Conservation (phyloP, 2,888 invertebrate genomes). For the Candidula unifasciata region DNA sequence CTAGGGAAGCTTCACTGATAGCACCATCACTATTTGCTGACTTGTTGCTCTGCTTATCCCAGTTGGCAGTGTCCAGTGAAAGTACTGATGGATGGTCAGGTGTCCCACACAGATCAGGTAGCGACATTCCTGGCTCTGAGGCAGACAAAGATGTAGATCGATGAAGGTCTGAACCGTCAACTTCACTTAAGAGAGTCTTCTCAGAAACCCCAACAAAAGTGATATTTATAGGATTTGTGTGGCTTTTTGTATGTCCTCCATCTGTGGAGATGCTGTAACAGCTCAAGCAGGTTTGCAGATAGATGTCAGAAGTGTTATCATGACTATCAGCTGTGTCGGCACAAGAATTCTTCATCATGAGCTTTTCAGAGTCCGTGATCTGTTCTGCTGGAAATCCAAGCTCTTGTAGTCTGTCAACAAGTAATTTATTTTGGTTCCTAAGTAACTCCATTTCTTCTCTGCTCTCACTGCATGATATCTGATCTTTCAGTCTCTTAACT, state of each 20-base stretch:
- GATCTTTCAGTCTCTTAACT: conserved; percentile 76
- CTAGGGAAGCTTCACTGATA: conserved; percentile 90
- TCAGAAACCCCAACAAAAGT: conserved; percentile 49
- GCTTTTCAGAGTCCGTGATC: conserved; percentile 78
- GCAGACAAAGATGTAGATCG: conserved; percentile 66
- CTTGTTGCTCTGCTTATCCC: conserved; percentile 94
- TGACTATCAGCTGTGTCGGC: conserved; percentile 49
- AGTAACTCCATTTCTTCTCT: conserved; percentile 74
- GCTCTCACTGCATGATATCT: conserved; percentile 57
- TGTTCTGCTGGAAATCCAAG: conserved; percentile 77
- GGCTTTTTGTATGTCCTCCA: conserved; percentile 56
- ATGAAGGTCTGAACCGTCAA: conserved; percentile 40
- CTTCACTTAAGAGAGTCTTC: not conserved
- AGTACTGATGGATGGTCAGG: conserved; percentile 70
- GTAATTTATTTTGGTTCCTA: conserved; percentile 75
- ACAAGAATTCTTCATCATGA: conserved; percentile 72
- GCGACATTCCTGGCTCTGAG: conserved; percentile 70
- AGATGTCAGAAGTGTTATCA: conserved; percentile 52
- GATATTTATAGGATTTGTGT: conserved; percentile 51
- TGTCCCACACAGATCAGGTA: conserved; percentile 69
- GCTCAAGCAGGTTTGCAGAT: conserved; percentile 64
- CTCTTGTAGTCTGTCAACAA: conserved; percentile 76
- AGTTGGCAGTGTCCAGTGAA: conserved; percentile 77
- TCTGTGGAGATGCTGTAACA: conserved; percentile 73
- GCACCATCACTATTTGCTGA: conserved; percentile 78